A percentile compares a stretch with the other conserved stretches of the same genome.
Conservation (phyloP, 2,797 vertebrate genomes). For the Arremon aurantiirostris region DNA sequence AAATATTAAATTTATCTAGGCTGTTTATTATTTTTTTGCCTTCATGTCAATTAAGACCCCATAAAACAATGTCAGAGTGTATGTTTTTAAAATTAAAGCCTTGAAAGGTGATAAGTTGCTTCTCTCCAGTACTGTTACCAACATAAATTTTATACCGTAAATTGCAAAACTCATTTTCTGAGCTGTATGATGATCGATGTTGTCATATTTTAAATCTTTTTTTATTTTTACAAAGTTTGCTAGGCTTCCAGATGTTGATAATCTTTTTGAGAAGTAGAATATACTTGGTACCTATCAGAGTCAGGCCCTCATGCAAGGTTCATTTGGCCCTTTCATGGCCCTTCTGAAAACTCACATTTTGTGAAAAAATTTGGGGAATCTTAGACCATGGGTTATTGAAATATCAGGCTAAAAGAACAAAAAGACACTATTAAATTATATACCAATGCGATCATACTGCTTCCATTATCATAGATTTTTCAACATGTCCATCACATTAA, state of each 20-base stretch:
- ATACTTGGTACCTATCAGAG: neutral
- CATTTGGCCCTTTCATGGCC: neutral
- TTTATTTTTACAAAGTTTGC: neutral
- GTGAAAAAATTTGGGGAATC: neutral
- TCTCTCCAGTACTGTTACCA: neutral
- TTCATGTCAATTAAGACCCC: neutral
- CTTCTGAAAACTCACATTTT: neutral
- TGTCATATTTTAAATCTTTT: neutral
- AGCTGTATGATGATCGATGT: neutral
- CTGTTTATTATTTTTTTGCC: neutral
- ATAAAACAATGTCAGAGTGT: neutral
- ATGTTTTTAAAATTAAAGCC: neutral
- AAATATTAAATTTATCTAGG: neutral
- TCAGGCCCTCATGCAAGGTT: accelerated
- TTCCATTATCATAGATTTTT: neutral
- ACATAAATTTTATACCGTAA: neutral
- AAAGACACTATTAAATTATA: neutral
- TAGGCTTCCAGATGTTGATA: neutral
- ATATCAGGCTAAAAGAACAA: neutral
- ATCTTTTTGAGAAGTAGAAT: neutral
- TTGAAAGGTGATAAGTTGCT: neutral
- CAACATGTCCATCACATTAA: neutral
- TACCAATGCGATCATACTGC: neutral
- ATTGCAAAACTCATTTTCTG: neutral
- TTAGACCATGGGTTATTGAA: neutral